phyloP scores from a whole-genome alignment of 2,113 vertebrate genomes.

The Lates calcarifer region DNA sequence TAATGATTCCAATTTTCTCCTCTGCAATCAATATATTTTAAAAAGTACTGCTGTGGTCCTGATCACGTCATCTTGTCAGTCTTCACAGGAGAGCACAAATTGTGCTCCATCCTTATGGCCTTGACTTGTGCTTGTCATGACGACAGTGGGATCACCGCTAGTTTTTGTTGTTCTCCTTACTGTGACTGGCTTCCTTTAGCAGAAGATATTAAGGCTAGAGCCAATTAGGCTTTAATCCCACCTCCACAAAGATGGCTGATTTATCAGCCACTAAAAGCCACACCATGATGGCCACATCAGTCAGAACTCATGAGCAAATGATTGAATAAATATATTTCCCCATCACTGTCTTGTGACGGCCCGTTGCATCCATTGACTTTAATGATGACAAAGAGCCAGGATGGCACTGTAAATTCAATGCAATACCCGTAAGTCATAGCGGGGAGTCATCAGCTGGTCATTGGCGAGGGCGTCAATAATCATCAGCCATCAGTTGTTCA shows the following conservation, averaged over 20 bases:
- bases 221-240: conserved; percentile 62
- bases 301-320: conserved; percentile 51
- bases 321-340: conserved; percentile 69
- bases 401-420: conserved; percentile 51
- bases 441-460: conserved; percentile 63
- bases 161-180: not conserved
- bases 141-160: not conserved
- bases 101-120: not conserved
- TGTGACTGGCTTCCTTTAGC: conserved; percentile 35
- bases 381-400: conserved; percentile 62
- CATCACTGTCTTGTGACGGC: conserved; percentile 55
- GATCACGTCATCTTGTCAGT: not conserved
- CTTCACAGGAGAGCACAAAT: conserved; percentile 3
- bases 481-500: conserved; percentile 25
- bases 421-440: conserved; percentile 50
- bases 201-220: conserved; percentile 28
- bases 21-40: not conserved
- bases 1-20: too few relatives aligned
- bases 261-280: conserved; percentile 70
- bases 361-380: conserved; percentile 45
- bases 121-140: conserved; percentile 5
- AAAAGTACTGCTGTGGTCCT: not conserved
- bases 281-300: conserved; percentile 45
- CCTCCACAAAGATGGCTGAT: conserved; percentile 41
- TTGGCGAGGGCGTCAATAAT: conserved; percentile 46